phyloP scores from a whole-genome alignment of 2,797 vertebrate genomes.

The Hydrolagus colliei region DNA sequence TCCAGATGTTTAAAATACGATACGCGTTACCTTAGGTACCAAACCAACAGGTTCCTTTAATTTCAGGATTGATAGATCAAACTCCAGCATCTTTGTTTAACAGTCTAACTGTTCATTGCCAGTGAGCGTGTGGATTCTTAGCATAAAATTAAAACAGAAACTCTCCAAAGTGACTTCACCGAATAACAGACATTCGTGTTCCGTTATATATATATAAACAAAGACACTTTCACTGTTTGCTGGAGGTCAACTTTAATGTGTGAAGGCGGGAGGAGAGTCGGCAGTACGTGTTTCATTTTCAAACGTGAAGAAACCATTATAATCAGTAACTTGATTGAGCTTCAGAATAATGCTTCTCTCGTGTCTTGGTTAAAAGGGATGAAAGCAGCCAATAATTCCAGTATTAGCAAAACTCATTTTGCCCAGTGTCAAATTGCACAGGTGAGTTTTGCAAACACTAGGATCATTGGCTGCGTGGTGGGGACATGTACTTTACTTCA shows the following conservation, averaged over 20 bases:
- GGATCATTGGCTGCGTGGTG: not conserved
- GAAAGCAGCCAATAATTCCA: no score
- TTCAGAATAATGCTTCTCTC: not conserved
- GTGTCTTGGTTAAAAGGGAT: not conserved
- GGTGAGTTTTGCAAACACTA: not conserved
- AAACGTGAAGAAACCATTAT: not conserved
- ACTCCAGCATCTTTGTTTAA: not conserved
- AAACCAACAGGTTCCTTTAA: not conserved
- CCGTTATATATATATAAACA: no score
- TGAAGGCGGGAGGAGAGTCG: no score
- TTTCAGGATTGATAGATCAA: conserved; percentile 6
- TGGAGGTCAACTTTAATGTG: no score
- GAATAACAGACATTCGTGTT: no score
- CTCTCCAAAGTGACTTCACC: no score
- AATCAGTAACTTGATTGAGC: conserved; percentile 1
- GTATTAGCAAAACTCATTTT: not conserved
- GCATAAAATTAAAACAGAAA: no score
- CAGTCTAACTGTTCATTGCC: not conserved
- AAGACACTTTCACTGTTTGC: no score
- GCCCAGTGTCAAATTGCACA: not conserved
- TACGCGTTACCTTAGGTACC: no score
- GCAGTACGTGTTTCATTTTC: not conserved
- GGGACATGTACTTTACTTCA: not conserved
- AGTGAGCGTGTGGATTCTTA: no score
- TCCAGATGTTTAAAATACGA: not conserved